Evolutionary conservation across 2,113 vertebrate genomes (phyloP).

Genomic region (Calyptomena viridis): DNA sequence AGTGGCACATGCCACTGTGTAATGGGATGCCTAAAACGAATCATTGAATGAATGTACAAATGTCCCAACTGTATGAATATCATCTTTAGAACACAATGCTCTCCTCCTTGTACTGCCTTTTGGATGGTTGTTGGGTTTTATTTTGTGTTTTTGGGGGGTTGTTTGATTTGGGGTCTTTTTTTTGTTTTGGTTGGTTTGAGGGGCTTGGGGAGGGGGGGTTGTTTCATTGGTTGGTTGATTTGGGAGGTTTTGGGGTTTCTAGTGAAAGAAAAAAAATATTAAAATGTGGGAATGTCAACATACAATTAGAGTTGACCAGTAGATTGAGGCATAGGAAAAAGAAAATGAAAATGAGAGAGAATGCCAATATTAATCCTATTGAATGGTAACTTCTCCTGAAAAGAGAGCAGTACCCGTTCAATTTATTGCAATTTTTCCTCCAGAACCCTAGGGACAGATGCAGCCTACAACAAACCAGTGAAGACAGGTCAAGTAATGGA

Average conservation of each 20-base stretch:
- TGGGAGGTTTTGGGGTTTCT: not conserved
- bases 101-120: not conserved
- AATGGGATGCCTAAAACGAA: not conserved
- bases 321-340: not conserved
- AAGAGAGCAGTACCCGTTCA: not conserved
- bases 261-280: not conserved
- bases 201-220: too few relatives aligned
- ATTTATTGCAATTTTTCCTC: not conserved
- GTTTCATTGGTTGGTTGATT: not conserved
- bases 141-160: not conserved
- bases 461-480: not conserved
- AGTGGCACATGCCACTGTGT: not conserved
- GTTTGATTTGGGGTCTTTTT: not conserved
- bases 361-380: not conserved
- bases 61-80: not conserved
- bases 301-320: not conserved
- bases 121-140: too few relatives aligned
- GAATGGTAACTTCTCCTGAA: not conserved
- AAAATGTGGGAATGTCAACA: not conserved
- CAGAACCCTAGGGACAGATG: not conserved
- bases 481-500: not conserved
- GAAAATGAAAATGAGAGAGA: not conserved
- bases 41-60: not conserved
- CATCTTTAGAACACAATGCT: not conserved
- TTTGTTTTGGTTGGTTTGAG: not conserved